Evolutionary conservation across 2,113 vertebrate genomes (phyloP), one percentile per base, ranked within the genome.

Genomic region (Xenotilapia longispinis): DNA sequence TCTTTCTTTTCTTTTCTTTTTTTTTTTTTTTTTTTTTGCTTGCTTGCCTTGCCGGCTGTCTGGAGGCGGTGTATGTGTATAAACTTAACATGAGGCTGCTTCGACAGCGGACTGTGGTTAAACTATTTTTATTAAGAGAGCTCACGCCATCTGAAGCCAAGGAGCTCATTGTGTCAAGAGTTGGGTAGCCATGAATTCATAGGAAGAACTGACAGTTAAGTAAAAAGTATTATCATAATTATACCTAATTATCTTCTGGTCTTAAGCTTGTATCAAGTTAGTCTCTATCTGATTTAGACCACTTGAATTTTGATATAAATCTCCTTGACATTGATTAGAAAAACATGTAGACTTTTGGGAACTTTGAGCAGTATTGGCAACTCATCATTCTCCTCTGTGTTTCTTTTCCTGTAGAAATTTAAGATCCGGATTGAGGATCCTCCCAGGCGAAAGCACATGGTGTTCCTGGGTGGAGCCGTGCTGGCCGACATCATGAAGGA

Each of bases 401-500:
- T 83, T 81, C 31, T 81, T 68, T 55, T 88, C n/a, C 51, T 19
- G 42, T 87, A 99, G 98, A 99, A 99, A 98, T 99, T 99, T 88
- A 99, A 99, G 97, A 99, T 99, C 94, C 97, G 98, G 14, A 99
- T 99, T 3, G 98, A 99, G 91, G 98, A 99, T 84, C 98, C 98
- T 28, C 98, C 98, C 51, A 97, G 98, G 90, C 97, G 98, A 91
- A 99, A 99, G 96, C 99, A 99, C 97, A 99, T 99, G 99, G 99
- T 99, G 87, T 99, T 99, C 92, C 95, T 99, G 93, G 99, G 98
- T 1, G 99, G 98, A 0, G 99, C 98, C 0, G 99, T 99, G 75
- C 97, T 99, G 57, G 98, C 98, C 7, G 98, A 99, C 96, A 99
- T 99, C 97, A 99, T 99, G 98, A 99, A 99, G 96, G 99, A 99